Evolutionary conservation across 2,888 invertebrate genomes (phyloP).

Genomic region (Ormyrus labotus): DNA sequence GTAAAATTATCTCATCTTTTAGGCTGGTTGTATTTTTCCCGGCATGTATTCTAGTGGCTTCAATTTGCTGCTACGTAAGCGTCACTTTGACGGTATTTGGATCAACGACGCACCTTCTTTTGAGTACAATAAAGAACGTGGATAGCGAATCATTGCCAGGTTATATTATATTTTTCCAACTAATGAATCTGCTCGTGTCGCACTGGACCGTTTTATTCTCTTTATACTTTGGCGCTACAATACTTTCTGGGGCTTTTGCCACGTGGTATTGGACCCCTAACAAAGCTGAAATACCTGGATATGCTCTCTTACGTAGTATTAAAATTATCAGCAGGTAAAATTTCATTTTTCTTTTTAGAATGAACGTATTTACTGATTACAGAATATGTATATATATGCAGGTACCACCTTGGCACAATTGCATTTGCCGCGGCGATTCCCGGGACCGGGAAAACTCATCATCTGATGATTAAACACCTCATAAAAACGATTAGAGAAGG

Average conservation of each 20-base stretch:
- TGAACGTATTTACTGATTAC: too few relatives aligned
- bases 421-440: neutral
- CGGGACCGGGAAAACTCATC: neutral
- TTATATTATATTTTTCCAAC: neutral
- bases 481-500: neutral
- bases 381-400: neutral
- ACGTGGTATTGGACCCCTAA: constrained; percentile 8
- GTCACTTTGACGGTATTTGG: neutral
- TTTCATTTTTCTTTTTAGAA: neutral
- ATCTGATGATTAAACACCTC: neutral
- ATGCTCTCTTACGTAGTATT: neutral
- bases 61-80: neutral
- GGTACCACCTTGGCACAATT: constrained; percentile 1
- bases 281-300: neutral
- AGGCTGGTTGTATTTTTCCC: neutral
- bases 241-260: neutral
- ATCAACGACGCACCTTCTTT: neutral
- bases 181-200: neutral
- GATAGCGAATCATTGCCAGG: too few relatives aligned
- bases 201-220: too few relatives aligned
- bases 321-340: neutral
- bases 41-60: neutral
- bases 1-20: neutral
- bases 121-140: too few relatives aligned
- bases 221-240: too few relatives aligned